Evolutionary conservation across 2,888 invertebrate genomes (phyloP).

Genomic region (Dynastes grantii): DNA sequence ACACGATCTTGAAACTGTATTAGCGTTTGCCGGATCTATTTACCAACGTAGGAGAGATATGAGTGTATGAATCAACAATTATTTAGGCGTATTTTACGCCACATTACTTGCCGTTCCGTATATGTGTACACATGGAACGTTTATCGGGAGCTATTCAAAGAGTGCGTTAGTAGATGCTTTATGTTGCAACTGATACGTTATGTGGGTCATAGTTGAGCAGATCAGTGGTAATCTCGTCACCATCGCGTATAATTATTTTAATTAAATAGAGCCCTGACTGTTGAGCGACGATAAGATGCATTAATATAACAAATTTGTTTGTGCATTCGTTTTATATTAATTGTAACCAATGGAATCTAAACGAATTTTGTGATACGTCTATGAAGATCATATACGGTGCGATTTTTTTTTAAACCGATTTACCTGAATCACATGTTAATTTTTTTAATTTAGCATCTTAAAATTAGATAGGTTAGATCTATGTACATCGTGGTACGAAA

Average conservation of each 20-base stretch:
- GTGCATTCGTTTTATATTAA: neutral
- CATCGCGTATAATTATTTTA: constrained; percentile 40
- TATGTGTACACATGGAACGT: neutral
- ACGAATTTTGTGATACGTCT: no score
- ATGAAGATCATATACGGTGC: no score
- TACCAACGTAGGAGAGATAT: constrained; percentile 64
- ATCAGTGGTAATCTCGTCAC: constrained; percentile 38
- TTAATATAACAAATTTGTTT: constrained; percentile 14
- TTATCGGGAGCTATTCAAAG: neutral
- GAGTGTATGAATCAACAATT: constrained; percentile 32
- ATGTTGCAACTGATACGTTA: constrained; percentile 35
- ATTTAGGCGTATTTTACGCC: constrained; percentile 19
- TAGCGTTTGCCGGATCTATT: constrained; percentile 53
- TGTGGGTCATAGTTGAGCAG: constrained; percentile 49
- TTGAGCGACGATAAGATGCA: neutral
- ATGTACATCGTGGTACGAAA: no score
- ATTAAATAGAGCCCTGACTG: constrained; percentile 15
- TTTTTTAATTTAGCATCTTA: no score
- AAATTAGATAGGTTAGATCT: no score
- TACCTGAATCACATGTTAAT: no score
- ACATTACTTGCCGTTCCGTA: neutral
- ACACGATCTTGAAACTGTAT: constrained; percentile 54
- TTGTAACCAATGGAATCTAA: neutral
- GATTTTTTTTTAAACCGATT: no score
- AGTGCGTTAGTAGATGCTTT: constrained; percentile 34